These are phyloP conservation scores for Babylonia areolata DNA, from an alignment of 1,140 invertebrate species.

Conservation along the genomic window DNA sequence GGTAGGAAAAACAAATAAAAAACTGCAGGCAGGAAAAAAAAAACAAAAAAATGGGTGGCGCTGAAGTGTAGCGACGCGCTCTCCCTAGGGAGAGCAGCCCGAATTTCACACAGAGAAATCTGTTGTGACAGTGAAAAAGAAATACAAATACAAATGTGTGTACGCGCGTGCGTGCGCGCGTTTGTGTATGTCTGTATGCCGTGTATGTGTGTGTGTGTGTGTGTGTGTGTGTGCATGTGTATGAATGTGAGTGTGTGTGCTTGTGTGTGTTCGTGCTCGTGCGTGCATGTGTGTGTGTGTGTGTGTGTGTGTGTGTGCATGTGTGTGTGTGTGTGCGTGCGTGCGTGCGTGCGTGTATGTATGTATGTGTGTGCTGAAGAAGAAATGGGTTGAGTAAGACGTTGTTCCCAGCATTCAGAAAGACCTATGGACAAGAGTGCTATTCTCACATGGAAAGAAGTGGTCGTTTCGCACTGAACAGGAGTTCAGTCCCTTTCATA, in stretches of 20 bases:
- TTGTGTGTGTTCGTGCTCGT: not conserved
- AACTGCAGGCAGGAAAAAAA: too few relatives aligned
- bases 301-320: constrained; percentile 20
- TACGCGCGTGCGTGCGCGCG: not conserved
- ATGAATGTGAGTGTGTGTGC: constrained; percentile 1
- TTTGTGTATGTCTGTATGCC: constrained; percentile 23
- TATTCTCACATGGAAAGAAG: too few relatives aligned
- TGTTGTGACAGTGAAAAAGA: too few relatives aligned
- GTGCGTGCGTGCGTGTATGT: constrained; percentile 2
- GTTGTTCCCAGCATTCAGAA: too few relatives aligned
- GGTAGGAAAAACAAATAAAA: too few relatives aligned
- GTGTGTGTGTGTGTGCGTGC: constrained; percentile 21
- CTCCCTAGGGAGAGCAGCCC: too few relatives aligned
- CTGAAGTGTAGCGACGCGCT: too few relatives aligned
- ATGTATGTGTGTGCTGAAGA: not conserved
- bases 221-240: constrained; percentile 14
- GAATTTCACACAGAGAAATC: too few relatives aligned
- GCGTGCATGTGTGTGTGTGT: constrained; percentile 12
- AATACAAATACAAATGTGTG: not conserved
- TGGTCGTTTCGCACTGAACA: too few relatives aligned
- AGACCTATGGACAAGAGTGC: not conserved
- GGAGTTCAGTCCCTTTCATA: too few relatives aligned
- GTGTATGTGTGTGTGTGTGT: not conserved
- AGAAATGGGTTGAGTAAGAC: too few relatives aligned
- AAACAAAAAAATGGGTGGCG: too few relatives aligned